phyloP scores from a whole-genome alignment of 2,797 vertebrate genomes.

The Coregonus ussuriensis region DNA sequence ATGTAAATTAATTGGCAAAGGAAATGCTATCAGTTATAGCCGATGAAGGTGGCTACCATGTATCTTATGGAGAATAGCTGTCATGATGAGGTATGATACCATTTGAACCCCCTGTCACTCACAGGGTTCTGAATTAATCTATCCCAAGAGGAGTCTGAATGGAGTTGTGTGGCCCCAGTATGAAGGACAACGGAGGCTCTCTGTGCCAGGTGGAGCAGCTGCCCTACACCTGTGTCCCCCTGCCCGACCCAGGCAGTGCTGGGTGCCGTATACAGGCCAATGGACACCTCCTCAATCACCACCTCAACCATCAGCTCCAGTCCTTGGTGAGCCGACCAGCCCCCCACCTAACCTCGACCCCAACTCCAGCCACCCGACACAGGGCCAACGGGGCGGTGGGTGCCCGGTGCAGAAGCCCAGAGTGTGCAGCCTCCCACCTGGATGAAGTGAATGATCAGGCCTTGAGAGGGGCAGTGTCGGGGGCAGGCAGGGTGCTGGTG shows the following conservation, averaged over 20 bases:
- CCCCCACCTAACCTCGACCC: neutral
- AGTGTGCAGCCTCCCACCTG: conserved; percentile 48
- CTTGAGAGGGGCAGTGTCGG: neutral
- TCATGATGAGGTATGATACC: neutral
- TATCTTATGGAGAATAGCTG: neutral
- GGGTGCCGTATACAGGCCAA: conserved; percentile 56
- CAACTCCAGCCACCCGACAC: conserved; percentile 35
- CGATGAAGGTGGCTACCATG: neutral
- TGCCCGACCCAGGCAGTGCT: conserved; percentile 16
- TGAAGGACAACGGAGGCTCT: conserved; percentile 63
- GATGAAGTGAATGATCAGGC: conserved; percentile 37
- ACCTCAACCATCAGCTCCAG: conserved; percentile 38
- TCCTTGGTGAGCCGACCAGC: conserved; percentile 3
- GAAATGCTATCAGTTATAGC: neutral
- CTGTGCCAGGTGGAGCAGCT: conserved; percentile 66
- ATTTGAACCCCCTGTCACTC: neutral
- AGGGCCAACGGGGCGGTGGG: conserved; percentile 56
- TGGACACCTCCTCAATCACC: conserved; percentile 44
- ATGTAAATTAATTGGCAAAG: neutral
- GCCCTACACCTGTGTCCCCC: conserved; percentile 39
- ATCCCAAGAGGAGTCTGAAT: conserved; percentile 36
- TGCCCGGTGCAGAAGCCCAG: conserved; percentile 44
- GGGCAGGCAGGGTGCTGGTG: conserved; percentile 79
- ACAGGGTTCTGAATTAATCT: neutral
- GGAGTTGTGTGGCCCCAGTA: conserved; percentile 66